A percentile compares a stretch with the other conserved stretches of the same genome.
Evolutionary conservation across 2,888 invertebrate genomes (phyloP).

Genomic region (Noctuana brunneofusca): DNA sequence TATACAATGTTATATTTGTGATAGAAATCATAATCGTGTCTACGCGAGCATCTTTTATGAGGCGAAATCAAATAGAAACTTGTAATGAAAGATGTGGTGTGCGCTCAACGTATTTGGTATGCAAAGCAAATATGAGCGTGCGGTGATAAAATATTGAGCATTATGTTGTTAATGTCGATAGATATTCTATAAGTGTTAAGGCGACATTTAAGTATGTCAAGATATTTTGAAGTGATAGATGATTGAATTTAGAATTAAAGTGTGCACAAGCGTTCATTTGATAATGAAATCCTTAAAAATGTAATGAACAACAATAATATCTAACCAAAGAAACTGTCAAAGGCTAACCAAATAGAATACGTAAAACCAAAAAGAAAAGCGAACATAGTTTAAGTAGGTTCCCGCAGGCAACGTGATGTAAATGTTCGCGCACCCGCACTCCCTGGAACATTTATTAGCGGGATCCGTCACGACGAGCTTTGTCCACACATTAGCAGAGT

Average conservation of each 20-base stretch:
- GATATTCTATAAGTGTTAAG: constrained; percentile 52
- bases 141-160: constrained; percentile 78
- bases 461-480: constrained; percentile 75
- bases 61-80: constrained; percentile 82
- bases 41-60: constrained; percentile 75
- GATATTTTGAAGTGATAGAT: neutral
- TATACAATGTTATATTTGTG: constrained; percentile 76
- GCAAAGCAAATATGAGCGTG: constrained; percentile 67
- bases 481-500: constrained; percentile 79
- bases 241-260: neutral
- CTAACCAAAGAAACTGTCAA: no score
- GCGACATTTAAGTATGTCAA: constrained; percentile 42
- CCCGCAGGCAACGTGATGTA: constrained; percentile 47
- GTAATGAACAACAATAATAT: neutral
- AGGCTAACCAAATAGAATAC: neutral
- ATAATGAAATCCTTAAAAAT: neutral
- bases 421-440: constrained; percentile 63
- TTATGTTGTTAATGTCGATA: constrained; percentile 68
- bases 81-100: constrained; percentile 79
- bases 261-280: neutral
- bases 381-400: constrained; percentile 23
- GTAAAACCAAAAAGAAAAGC: neutral
- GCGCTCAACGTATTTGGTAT: constrained; percentile 71
- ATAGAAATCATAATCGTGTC: constrained; percentile 79
- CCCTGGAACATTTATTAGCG: constrained; percentile 80